A percentile compares a stretch with the other conserved stretches of the same genome.
Conservation (phyloP, 2,888 invertebrate genomes). For the Anthrax anthrax region DNA sequence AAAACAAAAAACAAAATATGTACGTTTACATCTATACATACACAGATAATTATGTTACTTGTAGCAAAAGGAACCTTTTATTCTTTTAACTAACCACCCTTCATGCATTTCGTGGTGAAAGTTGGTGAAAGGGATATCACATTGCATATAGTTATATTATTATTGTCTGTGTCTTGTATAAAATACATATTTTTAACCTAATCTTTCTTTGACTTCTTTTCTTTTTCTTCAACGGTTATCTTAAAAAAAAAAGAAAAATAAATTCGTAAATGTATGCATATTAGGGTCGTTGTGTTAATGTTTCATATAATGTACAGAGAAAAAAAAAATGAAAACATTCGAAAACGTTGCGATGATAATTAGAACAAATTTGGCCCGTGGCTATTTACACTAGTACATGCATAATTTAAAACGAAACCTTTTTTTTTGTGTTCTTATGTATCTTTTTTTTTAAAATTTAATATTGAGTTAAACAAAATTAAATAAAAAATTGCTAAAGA, state of each 20-base stretch:
- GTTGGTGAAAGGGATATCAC: background rate
- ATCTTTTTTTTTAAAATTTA: background rate
- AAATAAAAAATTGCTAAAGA: too few relatives aligned
- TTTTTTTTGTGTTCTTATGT: background rate
- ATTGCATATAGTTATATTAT: background rate
- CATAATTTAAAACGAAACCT: background rate
- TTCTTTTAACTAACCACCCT: background rate
- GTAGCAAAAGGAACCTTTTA: too few relatives aligned
- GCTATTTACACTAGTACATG: background rate
- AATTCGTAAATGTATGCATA: too few relatives aligned
- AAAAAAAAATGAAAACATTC: too few relatives aligned
- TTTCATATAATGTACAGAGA: background rate
- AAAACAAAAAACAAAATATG: background rate
- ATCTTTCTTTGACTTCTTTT: too few relatives aligned
- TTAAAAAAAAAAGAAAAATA: too few relatives aligned
- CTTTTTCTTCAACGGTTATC: too few relatives aligned
- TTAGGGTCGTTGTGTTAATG: background rate
- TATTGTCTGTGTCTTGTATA: too few relatives aligned
- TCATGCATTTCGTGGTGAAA: background rate
- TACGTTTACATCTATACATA: too few relatives aligned
- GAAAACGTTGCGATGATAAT: background rate
- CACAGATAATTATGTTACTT: too few relatives aligned
- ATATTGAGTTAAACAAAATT: too few relatives aligned
- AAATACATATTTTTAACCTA: too few relatives aligned
- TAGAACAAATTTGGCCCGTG: background rate